A percentile compares a stretch with the other conserved stretches of the same genome.
phyloP scores from a whole-genome alignment of 2,113 vertebrate genomes.

The Bubalus kerabau region DNA sequence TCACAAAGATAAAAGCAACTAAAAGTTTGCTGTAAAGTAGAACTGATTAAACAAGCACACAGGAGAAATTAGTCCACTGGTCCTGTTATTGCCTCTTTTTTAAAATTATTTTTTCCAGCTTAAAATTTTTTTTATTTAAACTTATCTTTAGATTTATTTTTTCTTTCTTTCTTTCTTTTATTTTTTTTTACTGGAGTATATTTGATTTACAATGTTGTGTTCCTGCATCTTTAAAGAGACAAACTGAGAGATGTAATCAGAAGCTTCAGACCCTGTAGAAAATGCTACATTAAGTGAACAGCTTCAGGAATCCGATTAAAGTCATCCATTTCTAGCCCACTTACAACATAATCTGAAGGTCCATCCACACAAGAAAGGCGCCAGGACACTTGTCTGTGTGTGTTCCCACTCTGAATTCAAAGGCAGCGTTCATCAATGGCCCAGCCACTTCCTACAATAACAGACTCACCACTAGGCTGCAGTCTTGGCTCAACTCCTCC shows the following conservation, averaged over 20 bases:
- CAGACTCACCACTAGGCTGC: conserved; percentile 60
- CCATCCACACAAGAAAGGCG: neutral
- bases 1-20: neutral
- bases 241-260: neutral
- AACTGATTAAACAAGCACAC: neutral
- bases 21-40: neutral
- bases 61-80: neutral
- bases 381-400: neutral
- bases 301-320: neutral
- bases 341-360: neutral
- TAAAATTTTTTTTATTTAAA: neutral
- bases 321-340: neutral
- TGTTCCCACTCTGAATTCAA: neutral
- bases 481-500: conserved; percentile 48
- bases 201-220: neutral
- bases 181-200: neutral
- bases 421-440: neutral
- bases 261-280: neutral
- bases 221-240: neutral
- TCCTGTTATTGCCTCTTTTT: neutral
- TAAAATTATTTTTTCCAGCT: neutral
- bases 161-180: neutral
- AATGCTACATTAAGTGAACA: neutral
- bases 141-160: neutral
- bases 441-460: neutral